phyloP scores from a whole-genome alignment of 2,888 invertebrate species.

The Orchesellides sinensis region DNA sequence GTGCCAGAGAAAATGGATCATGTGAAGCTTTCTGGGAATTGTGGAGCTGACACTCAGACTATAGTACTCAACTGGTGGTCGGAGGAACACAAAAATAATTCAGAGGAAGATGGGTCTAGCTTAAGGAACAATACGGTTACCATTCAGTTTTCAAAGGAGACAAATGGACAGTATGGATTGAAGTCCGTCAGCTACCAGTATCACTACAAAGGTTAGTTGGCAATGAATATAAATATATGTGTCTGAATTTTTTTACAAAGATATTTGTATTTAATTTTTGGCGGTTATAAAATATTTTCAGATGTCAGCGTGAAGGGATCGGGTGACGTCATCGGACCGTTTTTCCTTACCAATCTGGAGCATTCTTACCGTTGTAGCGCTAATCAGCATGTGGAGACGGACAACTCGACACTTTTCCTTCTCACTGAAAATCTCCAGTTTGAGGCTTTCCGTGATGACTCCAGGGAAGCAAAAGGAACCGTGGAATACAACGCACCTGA shows the following conservation, averaged over 20 bases:
- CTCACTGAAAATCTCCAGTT: conserved; percentile 24
- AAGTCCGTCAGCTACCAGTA: not conserved
- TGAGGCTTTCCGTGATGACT: conserved; percentile 40
- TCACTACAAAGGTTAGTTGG: not conserved
- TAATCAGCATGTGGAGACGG: not conserved
- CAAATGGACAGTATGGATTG: not conserved
- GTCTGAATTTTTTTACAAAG: not conserved
- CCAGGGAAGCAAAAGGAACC: not conserved
- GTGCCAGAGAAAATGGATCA: not conserved
- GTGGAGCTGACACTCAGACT: not conserved
- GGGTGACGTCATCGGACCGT: conserved; percentile 12
- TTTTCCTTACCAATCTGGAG: conserved; percentile 19
- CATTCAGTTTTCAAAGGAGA: conserved; percentile 6
- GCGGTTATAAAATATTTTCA: not conserved
- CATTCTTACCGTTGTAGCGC: conserved; percentile 30
- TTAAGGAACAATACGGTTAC: not conserved
- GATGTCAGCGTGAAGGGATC: not conserved
- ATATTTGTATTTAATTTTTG: not conserved
- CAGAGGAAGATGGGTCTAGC: not conserved
- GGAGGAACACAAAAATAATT: not conserved
- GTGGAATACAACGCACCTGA: not conserved
- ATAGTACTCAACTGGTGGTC: conserved; percentile 6
- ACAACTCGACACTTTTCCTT: not conserved
- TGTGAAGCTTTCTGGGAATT: not conserved
- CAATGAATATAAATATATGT: not conserved